Evolutionary conservation across 2,888 invertebrate genomes (phyloP).

Genomic region (Neoascia interrupta): DNA sequence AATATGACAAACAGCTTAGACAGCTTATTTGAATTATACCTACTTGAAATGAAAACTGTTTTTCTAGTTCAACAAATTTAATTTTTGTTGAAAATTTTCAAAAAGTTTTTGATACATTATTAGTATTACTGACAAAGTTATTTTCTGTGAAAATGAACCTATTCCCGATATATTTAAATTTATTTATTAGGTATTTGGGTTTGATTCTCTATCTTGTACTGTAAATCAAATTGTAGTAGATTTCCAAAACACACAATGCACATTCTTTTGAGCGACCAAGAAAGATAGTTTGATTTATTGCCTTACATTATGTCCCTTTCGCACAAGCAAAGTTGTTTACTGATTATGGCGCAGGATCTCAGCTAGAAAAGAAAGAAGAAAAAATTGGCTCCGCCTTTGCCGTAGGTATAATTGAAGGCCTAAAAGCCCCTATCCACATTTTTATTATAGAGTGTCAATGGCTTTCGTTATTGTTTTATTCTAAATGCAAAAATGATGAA

Average conservation of each 20-base stretch:
- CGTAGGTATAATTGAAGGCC: not conserved
- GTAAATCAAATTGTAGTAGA: constrained; percentile 34
- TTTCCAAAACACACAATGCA: not conserved
- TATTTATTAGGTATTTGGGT: too few relatives aligned
- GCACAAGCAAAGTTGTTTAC: not conserved
- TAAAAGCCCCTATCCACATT: constrained; percentile 39
- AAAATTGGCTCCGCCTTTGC: constrained; percentile 16
- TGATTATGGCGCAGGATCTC: constrained; percentile 43
- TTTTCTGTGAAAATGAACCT: too few relatives aligned
- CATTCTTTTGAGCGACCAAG: not conserved
- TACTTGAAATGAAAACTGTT: too few relatives aligned
- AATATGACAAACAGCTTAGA: too few relatives aligned
- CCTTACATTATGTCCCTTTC: constrained; percentile 5
- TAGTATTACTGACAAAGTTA: too few relatives aligned
- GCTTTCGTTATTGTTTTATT: constrained; percentile 47
- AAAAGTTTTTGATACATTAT: too few relatives aligned
- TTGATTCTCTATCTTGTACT: too few relatives aligned
- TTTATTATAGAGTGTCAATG: constrained; percentile 61
- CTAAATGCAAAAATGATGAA: constrained; percentile 33
- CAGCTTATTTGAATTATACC: too few relatives aligned
- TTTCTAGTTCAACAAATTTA: too few relatives aligned
- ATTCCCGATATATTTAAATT: too few relatives aligned
- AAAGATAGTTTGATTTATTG: constrained; percentile 36
- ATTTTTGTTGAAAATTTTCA: too few relatives aligned
- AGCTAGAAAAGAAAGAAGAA: constrained; percentile 2